phyloP scores from a whole-genome alignment of 1,140 invertebrate genomes.

The Vanessa tameamea region DNA sequence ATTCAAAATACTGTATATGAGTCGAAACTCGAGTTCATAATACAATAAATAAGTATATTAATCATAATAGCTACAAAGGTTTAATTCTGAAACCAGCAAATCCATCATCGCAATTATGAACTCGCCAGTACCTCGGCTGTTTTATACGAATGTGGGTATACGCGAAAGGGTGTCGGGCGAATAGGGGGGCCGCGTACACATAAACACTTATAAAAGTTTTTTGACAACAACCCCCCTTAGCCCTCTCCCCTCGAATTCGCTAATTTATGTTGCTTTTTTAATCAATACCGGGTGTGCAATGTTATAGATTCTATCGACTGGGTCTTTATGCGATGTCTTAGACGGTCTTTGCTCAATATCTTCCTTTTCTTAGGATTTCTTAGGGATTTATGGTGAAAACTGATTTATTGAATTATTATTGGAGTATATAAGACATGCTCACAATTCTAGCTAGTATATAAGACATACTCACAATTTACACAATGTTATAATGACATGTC shows the following conservation, averaged over 20 bases:
- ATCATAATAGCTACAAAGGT: background rate
- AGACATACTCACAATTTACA: too few relatives aligned
- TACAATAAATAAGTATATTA: background rate
- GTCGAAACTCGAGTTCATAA: too few relatives aligned
- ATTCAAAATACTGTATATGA: too few relatives aligned
- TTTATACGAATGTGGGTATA: conserved; percentile 75
- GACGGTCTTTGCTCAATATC: background rate
- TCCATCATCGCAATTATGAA: conserved; percentile 1
- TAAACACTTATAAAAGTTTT: conserved; percentile 81
- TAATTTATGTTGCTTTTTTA: conserved; percentile 81
- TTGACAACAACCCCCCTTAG: conserved; percentile 70
- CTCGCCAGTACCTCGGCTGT: conserved; percentile 58
- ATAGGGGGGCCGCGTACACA: conserved; percentile 65
- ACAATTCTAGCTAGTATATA: too few relatives aligned
- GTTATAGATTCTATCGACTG: conserved; percentile 68
- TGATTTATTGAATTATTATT: too few relatives aligned
- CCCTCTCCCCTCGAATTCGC: conserved; percentile 66
- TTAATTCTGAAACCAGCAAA: background rate
- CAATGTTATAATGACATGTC: too few relatives aligned
- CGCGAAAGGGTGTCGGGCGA: conserved; percentile 74
- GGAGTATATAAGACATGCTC: too few relatives aligned
- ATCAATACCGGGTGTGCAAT: conserved; percentile 69
- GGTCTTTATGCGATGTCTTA: conserved; percentile 5
- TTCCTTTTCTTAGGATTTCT: background rate
- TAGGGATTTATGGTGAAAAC: too few relatives aligned